phyloP scores from a whole-genome alignment of 2,113 vertebrate species.

The Eulacestoma nigropectus region DNA sequence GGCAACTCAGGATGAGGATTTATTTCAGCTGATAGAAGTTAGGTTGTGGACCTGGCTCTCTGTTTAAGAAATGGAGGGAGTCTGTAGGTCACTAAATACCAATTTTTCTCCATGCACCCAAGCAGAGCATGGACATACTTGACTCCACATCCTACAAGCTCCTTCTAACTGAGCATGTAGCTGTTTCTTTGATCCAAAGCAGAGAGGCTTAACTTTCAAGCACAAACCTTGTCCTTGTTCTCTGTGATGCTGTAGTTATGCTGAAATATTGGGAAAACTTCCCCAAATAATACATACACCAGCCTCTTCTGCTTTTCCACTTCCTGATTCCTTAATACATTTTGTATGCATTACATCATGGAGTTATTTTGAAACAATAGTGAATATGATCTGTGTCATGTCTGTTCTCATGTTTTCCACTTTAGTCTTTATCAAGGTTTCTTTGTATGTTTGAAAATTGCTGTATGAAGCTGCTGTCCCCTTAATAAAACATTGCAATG shows the following conservation, averaged over 20 bases:
- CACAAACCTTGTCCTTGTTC: neutral
- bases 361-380: conserved; percentile 13
- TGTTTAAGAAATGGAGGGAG: neutral
- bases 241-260: neutral
- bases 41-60: neutral
- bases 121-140: neutral
- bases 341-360: neutral
- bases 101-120: neutral
- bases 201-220: neutral
- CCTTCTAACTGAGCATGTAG: neutral
- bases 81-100: neutral
- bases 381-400: neutral
- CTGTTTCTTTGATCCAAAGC: neutral
- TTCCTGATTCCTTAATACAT: neutral
- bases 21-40: neutral
- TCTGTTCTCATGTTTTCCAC: neutral
- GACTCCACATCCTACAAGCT: neutral
- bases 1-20: neutral
- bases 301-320: neutral
- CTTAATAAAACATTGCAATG: conserved; percentile 14
- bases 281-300: neutral
- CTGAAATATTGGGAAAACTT: neutral
- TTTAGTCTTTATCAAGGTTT: neutral
- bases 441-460: conserved; percentile 41
- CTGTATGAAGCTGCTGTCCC: neutral